Base-by-base conservation (phyloP, 2,888 invertebrate genomes). In the Aporophyla lueneburgensis region DNA sequence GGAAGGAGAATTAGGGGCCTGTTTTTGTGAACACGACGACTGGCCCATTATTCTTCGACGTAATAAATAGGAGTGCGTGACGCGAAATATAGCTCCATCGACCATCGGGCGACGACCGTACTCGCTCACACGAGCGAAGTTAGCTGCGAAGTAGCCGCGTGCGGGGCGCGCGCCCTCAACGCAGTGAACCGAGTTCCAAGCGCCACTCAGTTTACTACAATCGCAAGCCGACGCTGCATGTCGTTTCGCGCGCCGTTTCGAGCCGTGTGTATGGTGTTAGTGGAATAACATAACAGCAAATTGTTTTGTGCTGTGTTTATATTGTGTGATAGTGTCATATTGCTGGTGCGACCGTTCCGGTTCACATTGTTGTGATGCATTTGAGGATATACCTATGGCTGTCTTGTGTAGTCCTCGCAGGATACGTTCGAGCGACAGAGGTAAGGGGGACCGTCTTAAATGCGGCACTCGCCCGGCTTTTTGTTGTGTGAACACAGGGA, bases 381-480 rank as follows among this genome's bases (percentile, higher is more conserved):
- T 97, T 97, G 95, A 97, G 98, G 98, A 98, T 98, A 97, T 97
- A 97, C 94, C 96, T 97, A 97, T 97, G 97, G 97, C 96, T 98
- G 97, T 97, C 97, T 96, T 97, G 97, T 97, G 97, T 97, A 96
- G 97, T 97, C 97, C 97, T 98, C 94, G 96, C 97, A 94, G 97
- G 97, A 97, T 98, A 97, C 97, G 97, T 97, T 96, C 97, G 97
- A 96, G 97, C 97, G 96, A 97, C 97, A 97, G 98, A 98, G 98
- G 98, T 98, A 97, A 97, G 97, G 97, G 95, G 94, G 93, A 92
- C 93, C 93, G 94, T 95, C 95, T 96, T 95, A 93, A 94, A 94
- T 93, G 93, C 95, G 94, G 94, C 94, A 93, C 93, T 94, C 89
- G 91, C 91, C 94, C 94, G 95, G 94, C 94, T 95, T 95, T 96